Conservation (phyloP, 2,888 invertebrate species). For the Noctua fimbriata region DNA sequence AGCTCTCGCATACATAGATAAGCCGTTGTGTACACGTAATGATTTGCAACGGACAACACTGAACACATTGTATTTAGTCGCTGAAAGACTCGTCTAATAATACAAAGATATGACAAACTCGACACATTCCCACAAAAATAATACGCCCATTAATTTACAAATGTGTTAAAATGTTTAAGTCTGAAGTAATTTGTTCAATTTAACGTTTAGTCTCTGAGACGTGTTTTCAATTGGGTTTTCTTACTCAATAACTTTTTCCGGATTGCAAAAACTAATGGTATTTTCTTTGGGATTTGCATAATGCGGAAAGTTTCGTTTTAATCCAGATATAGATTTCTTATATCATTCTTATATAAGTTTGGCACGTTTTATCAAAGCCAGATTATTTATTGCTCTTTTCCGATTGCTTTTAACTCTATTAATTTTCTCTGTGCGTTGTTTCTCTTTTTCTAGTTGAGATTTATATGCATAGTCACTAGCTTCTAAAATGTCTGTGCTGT, state of each 20-base stretch:
- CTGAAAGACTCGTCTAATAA: conserved; percentile 72
- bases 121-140: conserved; percentile 57
- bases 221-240: conserved; percentile 25
- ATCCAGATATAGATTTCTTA: conserved; percentile 34
- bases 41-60: conserved; percentile 69
- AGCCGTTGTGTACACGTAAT: conserved; percentile 55
- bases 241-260: conserved; percentile 34
- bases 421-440: neutral
- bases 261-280: conserved; percentile 37
- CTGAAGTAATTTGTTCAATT: conserved; percentile 32
- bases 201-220: conserved; percentile 23
- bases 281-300: conserved; percentile 46
- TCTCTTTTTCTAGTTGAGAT: neutral
- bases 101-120: conserved; percentile 70
- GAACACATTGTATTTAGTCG: conserved; percentile 67
- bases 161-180: conserved; percentile 33
- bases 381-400: neutral
- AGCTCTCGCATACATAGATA: conserved; percentile 62
- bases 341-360: conserved; percentile 34
- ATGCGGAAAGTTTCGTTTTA: conserved; percentile 32
- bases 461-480: neutral
- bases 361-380: conserved; percentile 3
- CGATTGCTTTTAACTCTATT: neutral
- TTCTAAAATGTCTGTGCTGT: neutral
- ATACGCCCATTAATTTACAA: conserved; percentile 48